These are phyloP conservation scores for Chroicocephalus ridibundus DNA, from an alignment of 2,113 vertebrate genomes.

Conservation along the genomic window DNA sequence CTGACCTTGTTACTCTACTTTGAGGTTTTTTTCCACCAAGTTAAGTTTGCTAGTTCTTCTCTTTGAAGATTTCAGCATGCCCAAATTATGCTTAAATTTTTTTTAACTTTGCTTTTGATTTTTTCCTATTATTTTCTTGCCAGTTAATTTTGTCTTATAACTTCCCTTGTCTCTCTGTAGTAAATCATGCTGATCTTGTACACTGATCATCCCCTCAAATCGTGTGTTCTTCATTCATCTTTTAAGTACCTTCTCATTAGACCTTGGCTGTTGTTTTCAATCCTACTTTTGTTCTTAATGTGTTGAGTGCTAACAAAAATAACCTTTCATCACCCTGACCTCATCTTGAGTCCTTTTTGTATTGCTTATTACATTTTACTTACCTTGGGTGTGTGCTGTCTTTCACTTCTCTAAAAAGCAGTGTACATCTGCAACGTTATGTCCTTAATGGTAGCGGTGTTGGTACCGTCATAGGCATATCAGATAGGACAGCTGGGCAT, in stretches of 20 bases:
- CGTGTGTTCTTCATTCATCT: background rate
- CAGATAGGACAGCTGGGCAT: background rate
- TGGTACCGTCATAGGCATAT: background rate
- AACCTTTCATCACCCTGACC: background rate
- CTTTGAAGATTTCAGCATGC: background rate
- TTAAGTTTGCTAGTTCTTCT: background rate
- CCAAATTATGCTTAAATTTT: background rate
- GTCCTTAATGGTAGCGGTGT: background rate
- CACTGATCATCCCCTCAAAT: background rate
- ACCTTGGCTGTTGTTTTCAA: background rate
- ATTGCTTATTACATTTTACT: accelerated
- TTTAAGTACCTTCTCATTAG: background rate
- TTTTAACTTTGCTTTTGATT: background rate
- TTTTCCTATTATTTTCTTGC: background rate
- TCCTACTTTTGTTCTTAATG: background rate
- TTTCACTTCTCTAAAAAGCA: background rate
- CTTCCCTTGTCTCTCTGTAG: background rate
- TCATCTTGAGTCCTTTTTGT: background rate
- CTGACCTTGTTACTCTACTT: background rate
- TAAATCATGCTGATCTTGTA: background rate
- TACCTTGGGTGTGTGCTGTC: background rate
- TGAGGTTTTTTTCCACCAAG: background rate
- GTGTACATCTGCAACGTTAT: constrained; percentile 25
- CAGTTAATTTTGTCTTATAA: background rate
- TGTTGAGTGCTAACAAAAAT: background rate